Evolutionary conservation across 2,888 invertebrate species (phyloP), one percentile per base, ranked within the genome.

Genomic region (Drosophila niveifrons): DNA sequence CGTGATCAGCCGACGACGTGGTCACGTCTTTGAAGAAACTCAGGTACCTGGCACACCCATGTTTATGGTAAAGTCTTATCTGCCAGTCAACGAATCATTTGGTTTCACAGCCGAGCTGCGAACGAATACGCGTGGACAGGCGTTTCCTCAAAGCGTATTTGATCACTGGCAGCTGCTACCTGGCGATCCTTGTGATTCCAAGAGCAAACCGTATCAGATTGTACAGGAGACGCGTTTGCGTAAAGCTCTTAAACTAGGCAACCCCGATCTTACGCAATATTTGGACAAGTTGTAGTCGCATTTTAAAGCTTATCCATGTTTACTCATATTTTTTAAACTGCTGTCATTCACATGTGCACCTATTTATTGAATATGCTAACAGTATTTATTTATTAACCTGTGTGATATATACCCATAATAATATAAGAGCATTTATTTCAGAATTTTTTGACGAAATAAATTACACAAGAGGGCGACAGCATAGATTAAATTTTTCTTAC

Each of bases 111-210:
- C 98, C 89, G 99, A 99, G 94, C 94, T 99, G 89, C 96, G 99
- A 80, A 96, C 96, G 91, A 97, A 98, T 94, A 99, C 99, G 70
- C 98, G 99, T 80, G 99, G 99, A 39, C 99, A 99, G 93, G 99
- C 99, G 86, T 99, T 97, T 99, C 99, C 99, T 91, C 99, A 99
- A 94, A 99, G 99, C 93, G 99, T 99, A 92, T 99, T 99, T 93
- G 99, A 99, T 93, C 99, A 99, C 93, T 99, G 99, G 99, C 98
- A 99, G 93, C 94, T 98, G 72, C 94, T 99, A 92, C 98, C 98
- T 73, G 99, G 99, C 83, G 98, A 99, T 93, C 98, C 99, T 78
- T 93, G 95, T 92, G 99, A 99, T 83, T 55, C 93, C 15, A 93
- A 94, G 86, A 94, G 94, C 93, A 96, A 96, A 93, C 96, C 97